Evolutionary conservation across 2,888 invertebrate species (phyloP).

Genomic region (Amiota mariae): DNA sequence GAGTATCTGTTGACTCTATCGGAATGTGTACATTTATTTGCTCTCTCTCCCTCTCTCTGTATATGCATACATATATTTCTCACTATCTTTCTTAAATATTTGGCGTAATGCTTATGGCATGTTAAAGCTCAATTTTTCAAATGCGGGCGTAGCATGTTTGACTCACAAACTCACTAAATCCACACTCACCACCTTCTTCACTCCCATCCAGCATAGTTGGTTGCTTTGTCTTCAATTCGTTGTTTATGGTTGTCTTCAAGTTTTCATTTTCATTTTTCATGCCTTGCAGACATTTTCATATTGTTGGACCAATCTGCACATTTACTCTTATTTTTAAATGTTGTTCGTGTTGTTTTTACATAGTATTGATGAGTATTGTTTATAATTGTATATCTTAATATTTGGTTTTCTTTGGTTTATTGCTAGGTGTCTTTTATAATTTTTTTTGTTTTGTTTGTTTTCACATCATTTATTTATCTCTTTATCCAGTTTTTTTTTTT

Average conservation of each 20-base stretch:
- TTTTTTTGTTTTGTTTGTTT: slow-evolving; percentile 37
- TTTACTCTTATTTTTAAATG: background rate
- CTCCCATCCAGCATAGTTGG: too few species aligned
- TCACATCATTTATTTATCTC: background rate
- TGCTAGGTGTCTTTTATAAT: slow-evolving; percentile 48
- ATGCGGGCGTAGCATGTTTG: slow-evolving; percentile 19
- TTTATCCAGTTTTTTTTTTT: slow-evolving; percentile 44
- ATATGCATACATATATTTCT: too few species aligned
- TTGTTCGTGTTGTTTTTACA: slow-evolving; percentile 16
- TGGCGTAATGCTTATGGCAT: background rate
- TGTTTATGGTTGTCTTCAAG: slow-evolving; percentile 36
- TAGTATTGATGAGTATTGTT: background rate
- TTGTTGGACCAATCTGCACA: too few species aligned
- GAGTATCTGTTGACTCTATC: too few species aligned
- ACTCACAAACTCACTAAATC: too few species aligned
- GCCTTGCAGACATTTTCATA: too few species aligned
- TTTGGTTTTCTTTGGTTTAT: slow-evolving; percentile 40
- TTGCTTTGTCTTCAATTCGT: background rate
- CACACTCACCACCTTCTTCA: too few species aligned
- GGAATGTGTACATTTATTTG: too few species aligned
- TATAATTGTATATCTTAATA: background rate
- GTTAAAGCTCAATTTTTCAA: slow-evolving; percentile 15
- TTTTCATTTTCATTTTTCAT: slow-evolving; percentile 44
- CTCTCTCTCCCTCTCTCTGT: too few species aligned
- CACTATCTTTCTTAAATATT: background rate